Percentiles rank a stretch among this genome's conserved stretches.
These are phyloP conservation scores for Notarius quadriscutis DNA, from an alignment of 2,113 vertebrate genomes.

Conservation along the genomic window DNA sequence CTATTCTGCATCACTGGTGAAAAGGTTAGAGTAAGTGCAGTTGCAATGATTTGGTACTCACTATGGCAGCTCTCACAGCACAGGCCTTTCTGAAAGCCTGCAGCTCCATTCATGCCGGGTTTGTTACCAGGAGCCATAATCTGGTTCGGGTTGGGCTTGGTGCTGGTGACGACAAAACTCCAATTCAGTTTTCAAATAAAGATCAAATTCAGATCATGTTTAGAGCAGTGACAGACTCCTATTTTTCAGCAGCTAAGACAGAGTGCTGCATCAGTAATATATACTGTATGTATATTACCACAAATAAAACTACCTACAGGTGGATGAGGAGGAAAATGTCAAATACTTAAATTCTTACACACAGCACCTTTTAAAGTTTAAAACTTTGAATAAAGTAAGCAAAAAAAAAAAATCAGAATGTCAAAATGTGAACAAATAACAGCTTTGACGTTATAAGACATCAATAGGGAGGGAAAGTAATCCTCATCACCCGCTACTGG, in stretches of 20 bases:
- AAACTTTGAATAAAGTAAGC: too few species aligned
- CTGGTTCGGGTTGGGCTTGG: slow-evolving; percentile 93
- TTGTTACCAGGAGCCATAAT: slow-evolving; percentile 88
- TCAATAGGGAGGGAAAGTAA: too few species aligned
- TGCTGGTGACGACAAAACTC: slow-evolving; percentile 65
- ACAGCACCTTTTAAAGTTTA: too few species aligned
- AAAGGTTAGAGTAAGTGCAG: too few species aligned
- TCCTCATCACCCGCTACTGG: too few species aligned
- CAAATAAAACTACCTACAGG: not conserved
- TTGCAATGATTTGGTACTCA: slow-evolving; percentile 68
- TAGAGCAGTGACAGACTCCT: not conserved
- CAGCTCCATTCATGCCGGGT: slow-evolving; percentile 87
- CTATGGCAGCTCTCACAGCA: slow-evolving; percentile 94
- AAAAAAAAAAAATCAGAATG: too few species aligned
- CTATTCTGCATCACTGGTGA: too few species aligned
- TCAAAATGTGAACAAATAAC: too few species aligned
- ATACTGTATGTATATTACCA: not conserved
- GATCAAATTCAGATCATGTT: not conserved
- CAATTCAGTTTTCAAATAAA: not conserved
- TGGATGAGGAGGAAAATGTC: not conserved
- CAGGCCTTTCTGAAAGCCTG: slow-evolving; percentile 87
- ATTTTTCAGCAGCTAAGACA: not conserved
- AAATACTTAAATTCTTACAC: not conserved
- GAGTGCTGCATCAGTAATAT: not conserved
- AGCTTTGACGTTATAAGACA: too few species aligned